A percentile compares a stretch with the other conserved stretches of the same genome.
Conservation (phyloP, 1,140 invertebrate species). For the Danaus plexippus region DNA sequence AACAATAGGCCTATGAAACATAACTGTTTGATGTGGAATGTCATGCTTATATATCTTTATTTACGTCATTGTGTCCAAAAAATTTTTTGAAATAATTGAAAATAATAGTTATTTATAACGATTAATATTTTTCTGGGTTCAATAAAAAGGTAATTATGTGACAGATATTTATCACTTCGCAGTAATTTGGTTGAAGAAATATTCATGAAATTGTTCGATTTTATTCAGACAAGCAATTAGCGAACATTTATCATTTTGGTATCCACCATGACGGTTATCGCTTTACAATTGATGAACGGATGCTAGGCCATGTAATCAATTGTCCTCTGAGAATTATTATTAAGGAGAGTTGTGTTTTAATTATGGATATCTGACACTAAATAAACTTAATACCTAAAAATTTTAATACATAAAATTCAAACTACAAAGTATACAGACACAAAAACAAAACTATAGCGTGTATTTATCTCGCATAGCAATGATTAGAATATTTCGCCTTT, state of each 20-base stretch:
- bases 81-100: no score
- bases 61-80: no score
- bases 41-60: no score
- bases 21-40: no score
- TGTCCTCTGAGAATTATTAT: conserved; percentile 1
- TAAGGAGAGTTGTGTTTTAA: conserved; percentile 3
- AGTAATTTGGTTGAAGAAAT: neutral
- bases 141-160: no score
- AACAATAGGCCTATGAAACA: no score
- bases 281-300: conserved; percentile 11
- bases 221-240: conserved; percentile 7
- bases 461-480: no score
- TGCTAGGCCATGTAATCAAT: conserved; percentile 7
- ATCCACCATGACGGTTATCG: conserved; percentile 6
- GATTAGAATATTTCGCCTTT: neutral
- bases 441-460: no score
- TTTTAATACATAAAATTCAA: neutral
- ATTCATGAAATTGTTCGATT: conserved; percentile 7
- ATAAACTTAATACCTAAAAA: neutral
- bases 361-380: conserved; percentile 1
- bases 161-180: no score
- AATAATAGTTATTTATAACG: no score
- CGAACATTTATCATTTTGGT: conserved; percentile 10
- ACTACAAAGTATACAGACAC: neutral
- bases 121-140: no score